Evolutionary conservation across 2,888 invertebrate species (phyloP), one percentile per base, ranked within the genome.

Genomic region (Gerris lacustris): DNA sequence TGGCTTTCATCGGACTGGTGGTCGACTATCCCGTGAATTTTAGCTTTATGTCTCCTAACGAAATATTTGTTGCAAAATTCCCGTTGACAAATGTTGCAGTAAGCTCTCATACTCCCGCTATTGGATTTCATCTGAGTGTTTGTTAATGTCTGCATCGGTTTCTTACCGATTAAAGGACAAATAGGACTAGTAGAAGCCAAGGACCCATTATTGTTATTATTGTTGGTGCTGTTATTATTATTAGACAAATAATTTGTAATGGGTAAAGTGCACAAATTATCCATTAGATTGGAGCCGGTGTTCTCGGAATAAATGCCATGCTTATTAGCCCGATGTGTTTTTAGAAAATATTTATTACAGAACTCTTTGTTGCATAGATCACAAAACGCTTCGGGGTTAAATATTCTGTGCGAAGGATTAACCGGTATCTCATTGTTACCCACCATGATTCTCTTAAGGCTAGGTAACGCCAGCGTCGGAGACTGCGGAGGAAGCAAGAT

Each of bases 341-440:
- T 96, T 44, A 98, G 84, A 81, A 96, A 97, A 82, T 97, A 96
- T 80, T 96, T 96, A 84, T 97, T 96, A 83, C 97, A 97, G 82
- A 98, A 98, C 82, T 97, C 97, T 80, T 96, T 95, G 83, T 96
- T 95, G 85, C 98, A 98, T 72, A 96, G 86, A 79, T 96, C 94
- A 81, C 98, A 98, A 82, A 94, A 97, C 18, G 96, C 96, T 81
- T 97, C 97, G 2, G 92, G 94, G 82, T 97, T 96, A 81, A 96
- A 96, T 78, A 96, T 96, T 77, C 93, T 84, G 47, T 72, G 74
- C 63, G 73, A 73, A 43, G 75, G 74, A 67, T 71, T 72, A 6
- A 73, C 72, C 70, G 74, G 75, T 45, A 66, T 72, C 63, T 75
- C 74, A 69, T 68, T 72, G 62, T 72, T 73, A 43, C 74, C 73